These are phyloP conservation scores for Nycticorax nycticorax DNA, from an alignment of 2,113 vertebrate species.

Conservation along the genomic window DNA sequence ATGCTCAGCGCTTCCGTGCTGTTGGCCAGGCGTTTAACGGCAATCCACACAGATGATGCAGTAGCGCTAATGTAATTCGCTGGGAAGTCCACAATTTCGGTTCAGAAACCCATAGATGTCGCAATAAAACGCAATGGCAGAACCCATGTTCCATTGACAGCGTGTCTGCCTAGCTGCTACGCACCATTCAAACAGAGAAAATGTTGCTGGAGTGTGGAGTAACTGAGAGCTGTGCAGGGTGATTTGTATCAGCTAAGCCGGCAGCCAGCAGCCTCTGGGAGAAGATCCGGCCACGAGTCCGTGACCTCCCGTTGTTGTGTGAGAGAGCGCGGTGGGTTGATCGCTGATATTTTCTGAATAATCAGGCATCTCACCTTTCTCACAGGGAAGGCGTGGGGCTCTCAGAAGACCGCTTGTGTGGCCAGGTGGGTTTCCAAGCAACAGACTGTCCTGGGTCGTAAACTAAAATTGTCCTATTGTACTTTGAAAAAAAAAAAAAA, in stretches of 20 bases:
- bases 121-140: neutral
- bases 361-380: neutral
- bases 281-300: neutral
- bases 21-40: neutral
- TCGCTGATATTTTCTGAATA: neutral
- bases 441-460: neutral
- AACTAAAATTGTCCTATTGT: neutral
- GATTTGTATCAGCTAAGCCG: neutral
- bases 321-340: rapidly evolving
- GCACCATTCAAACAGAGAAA: neutral
- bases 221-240: neutral
- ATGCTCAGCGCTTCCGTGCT: neutral
- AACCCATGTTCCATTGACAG: neutral
- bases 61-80: neutral
- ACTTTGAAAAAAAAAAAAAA: neutral
- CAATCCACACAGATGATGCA: neutral
- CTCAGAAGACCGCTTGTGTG: neutral
- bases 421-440: neutral
- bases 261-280: neutral
- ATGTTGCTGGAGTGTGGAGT: neutral
- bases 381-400: neutral
- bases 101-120: neutral
- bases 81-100: neutral
- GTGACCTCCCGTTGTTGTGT: neutral
- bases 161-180: neutral